Evolutionary conservation across 2,113 vertebrate genomes (phyloP), one percentile per base, ranked within the genome.

Genomic region (Daphoenositta chrysoptera): DNA sequence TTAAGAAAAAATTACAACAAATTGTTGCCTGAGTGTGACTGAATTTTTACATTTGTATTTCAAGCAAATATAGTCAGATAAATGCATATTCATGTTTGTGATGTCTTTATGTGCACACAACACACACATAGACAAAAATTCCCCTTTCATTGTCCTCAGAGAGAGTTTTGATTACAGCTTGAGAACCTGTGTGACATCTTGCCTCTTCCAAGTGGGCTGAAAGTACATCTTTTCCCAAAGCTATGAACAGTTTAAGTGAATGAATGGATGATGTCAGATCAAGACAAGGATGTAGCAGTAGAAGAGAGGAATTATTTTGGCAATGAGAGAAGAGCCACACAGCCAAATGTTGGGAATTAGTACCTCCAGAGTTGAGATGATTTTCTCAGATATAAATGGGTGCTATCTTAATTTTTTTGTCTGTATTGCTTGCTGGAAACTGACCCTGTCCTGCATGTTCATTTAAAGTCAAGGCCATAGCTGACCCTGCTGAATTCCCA

Each of bases 371-470:
- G 8, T 4, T 58, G 27, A 30, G 39, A 35, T 37, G 14, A 28
- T 63, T 57, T 77, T 58, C n/a, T 70, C 22, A 58, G 31, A 21
- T 22, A 61, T 7, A 47, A 89, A 31, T 7, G 4, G 4, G 10
- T 61, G n/a, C 24, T 35, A 19, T 16, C 56, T 64, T 50, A 30
- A 19, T 26, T 68, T 26, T 75, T 89, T 40, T 42, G 16, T 26
- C 27, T 53, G 1, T 17, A 24, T 37, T 48, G 6, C 10, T n/a
- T 39, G 17, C 6, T 39, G 40, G 13, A 57, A 91, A 78, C 11
- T 45, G 73, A 69, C 4, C 4, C 9, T 4, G 1, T 13, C 44
- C 51, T 51, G 15, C 21, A 31, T 1, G 0, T 31, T 42, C 28
- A 40, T 28, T 20, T 45, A 5, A 72, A 58, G 40, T 45, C 53